These are phyloP conservation scores for Phrixothrix hirtus DNA, from an alignment of 2,888 invertebrate genomes.

Conservation along the genomic window DNA sequence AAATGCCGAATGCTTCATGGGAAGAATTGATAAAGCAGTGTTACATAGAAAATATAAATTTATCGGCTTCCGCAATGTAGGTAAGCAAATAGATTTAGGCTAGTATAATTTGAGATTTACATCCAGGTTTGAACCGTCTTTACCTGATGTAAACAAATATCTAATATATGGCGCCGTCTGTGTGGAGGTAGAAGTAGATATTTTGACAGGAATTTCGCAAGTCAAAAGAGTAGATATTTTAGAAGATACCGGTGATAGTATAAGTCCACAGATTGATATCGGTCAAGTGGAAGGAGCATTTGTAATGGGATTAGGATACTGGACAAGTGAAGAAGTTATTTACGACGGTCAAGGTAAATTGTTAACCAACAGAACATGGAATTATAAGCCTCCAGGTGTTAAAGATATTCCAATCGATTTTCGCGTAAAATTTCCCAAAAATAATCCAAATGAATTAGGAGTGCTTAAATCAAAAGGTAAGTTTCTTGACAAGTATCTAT, in stretches of 20 bases:
- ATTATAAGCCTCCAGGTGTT: conserved; percentile 73
- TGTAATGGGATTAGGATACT: conserved; percentile 68
- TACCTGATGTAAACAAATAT: conserved; percentile 55
- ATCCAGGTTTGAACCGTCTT: too few relatives aligned
- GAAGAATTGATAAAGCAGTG: too few relatives aligned
- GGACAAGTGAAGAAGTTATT: conserved; percentile 71
- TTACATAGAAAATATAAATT: too few relatives aligned
- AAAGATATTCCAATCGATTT: conserved; percentile 80
- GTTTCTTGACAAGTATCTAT: background rate
- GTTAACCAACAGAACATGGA: conserved; percentile 78
- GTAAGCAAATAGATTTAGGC: too few relatives aligned
- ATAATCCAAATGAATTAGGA: conserved; percentile 65
- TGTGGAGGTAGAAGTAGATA: conserved; percentile 75
- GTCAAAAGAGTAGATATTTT: conserved; percentile 70
- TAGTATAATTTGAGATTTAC: too few relatives aligned
- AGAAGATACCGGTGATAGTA: conserved; percentile 73
- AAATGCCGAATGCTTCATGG: too few relatives aligned
- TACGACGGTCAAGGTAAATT: conserved; percentile 69
- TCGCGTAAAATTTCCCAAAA: conserved; percentile 67
- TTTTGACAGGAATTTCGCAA: conserved; percentile 76
- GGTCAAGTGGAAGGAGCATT: conserved; percentile 74
- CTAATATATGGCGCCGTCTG: conserved; percentile 67
- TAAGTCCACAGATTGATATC: conserved; percentile 73
- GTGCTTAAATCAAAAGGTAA: conserved; percentile 74
- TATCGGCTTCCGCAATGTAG: too few relatives aligned